Base-by-base conservation (phyloP, 2,113 vertebrate genomes). In the Benthochromis sp. region DNA sequence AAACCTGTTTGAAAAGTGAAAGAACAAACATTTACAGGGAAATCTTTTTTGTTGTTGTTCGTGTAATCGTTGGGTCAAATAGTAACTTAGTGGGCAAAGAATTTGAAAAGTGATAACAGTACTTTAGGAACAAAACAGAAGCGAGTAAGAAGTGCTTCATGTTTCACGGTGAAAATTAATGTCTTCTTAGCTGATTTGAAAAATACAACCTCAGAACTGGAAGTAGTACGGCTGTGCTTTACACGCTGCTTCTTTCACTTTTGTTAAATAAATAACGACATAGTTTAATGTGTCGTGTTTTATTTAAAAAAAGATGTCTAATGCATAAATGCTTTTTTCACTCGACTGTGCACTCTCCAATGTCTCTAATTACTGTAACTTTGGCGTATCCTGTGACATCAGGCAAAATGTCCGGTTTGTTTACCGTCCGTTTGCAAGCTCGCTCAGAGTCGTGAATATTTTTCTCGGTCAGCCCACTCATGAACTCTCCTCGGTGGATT, bases 311-410 rank as follows among this genome's bases (percentile, higher is more conserved):
- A 9, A 59, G 24, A 27, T 19, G 31, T 66, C 31, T 36, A 5
- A 57, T 27, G 12, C 24, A 27, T 29, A 57, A 29, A 57, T 29
- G 4, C 24, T 12, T 57, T 29, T 27, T 29, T 57, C 55, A 29
- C 13, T 29, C 14, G 55, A 16, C 24, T 8, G 45, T 61, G 55
- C 53, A 86, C 19, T 71, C 36, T 57, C 21, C 40, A 24, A 50
- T 54, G 17, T 83, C 57, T 14, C 86, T 87, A 90, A 93, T 96
- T 93, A 94, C 92, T 82, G 76, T 31, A 89, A 86, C 83, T 59
- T 78, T 16, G 12, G 80, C 14, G 52, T 89, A 54, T 43, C 57
- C 69, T 50, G 59, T 86, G 93, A 84, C 73, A 95, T 86, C 86
- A 50, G 8, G 19, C 69, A 86, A 86, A 89, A 89, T 85, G 13